Evolutionary conservation across 1,140 invertebrate genomes (phyloP).

Genomic region (Hyles euphorbiae): DNA sequence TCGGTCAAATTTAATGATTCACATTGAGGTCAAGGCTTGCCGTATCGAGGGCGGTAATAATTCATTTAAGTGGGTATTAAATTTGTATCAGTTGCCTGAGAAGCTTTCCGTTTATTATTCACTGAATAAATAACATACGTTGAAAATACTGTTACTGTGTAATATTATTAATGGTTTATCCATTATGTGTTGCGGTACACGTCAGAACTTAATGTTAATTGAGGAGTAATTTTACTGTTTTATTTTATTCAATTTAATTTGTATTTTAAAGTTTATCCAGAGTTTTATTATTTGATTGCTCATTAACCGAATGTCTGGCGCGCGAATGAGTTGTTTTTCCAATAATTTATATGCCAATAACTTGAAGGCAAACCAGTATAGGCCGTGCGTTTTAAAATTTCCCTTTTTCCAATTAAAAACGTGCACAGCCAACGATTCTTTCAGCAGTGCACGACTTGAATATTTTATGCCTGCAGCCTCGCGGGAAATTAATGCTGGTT

Average conservation of each 20-base stretch:
- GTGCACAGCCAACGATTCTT: constrained; percentile 33
- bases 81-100: neutral
- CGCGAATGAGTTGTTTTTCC: no score
- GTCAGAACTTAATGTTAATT: no score
- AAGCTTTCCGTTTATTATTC: no score
- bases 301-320: no score
- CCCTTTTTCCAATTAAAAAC: constrained; percentile 39
- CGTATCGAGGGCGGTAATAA: neutral
- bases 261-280: neutral
- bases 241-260: no score
- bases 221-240: no score
- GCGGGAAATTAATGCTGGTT: constrained; percentile 43
- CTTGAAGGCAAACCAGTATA: constrained; percentile 2
- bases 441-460: constrained; percentile 38
- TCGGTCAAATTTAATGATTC: constrained; percentile 53
- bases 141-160: no score
- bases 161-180: no score
- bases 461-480: constrained; percentile 43
- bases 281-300: neutral
- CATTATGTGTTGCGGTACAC: no score
- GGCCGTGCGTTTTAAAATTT: constrained; percentile 21
- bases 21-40: constrained; percentile 54
- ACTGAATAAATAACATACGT: no score
- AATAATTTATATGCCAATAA: constrained; percentile 6
- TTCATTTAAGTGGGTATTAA: neutral